Evolutionary conservation across 2,113 vertebrate species (phyloP), one percentile per base, ranked within the genome.

Genomic region (Diglossa brunneiventris): DNA sequence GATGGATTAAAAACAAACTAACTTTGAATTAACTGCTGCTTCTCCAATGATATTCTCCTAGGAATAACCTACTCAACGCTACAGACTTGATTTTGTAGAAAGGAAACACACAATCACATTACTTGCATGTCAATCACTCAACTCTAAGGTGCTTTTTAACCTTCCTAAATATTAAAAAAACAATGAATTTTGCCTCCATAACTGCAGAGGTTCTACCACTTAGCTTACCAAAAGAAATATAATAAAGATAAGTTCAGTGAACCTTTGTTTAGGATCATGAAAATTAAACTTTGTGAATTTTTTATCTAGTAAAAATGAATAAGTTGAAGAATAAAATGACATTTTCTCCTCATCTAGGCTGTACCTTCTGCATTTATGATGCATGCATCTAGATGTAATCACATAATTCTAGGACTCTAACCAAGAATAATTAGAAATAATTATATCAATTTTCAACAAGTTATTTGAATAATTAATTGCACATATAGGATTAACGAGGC

Each of bases 391-490:
- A 89, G 49, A 66, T 77, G 55, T 44, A 89, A 89, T 76, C 83
- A 91, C 10, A 27, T 90, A 83, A 92, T 90, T 83, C 63, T 22
- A 70, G 24, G 4, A 80, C n/a, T 70, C 64, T 89, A 96, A 91
- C 59, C 19, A 87, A 66, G 68, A 68, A 86, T 90, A 90, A 89
- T 83, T 86, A 72, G 7, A 92, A 87, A 69, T 76, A 88, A 88
- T 85, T 68, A 55, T 50, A 86, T 83, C 14, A 80, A 49, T 62
- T 92, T 62, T 92, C 72, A 87, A 83, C 83, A 86, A 87, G 62
- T 73, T 47, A 85, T 93, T 76, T 85, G 49, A 95, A 90, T 92
- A 76, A 89, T 77, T 90, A 66, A 89, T 95, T 89, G 50, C 33
- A 85, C 2, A 46, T 66, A 80, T n/a, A 89, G 26, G 42, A 88